These are phyloP conservation scores for Octodon degus DNA, from an alignment of 2,113 vertebrate species.

Conservation along the genomic window DNA sequence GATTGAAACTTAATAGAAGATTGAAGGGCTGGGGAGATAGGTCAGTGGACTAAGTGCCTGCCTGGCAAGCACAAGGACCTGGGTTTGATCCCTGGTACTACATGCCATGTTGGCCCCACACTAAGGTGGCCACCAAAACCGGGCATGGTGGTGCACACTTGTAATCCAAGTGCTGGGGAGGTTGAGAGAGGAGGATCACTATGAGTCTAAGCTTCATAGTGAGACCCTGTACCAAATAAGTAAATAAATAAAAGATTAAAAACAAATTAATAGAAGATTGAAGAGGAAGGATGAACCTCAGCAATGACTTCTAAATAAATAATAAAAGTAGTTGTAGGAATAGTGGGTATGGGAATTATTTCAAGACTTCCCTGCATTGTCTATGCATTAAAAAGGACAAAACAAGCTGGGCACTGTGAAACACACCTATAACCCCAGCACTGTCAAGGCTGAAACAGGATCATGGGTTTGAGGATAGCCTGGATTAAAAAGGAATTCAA, in stretches of 20 bases:
- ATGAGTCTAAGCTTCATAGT: too few relatives aligned
- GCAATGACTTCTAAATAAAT: constrained; percentile 13
- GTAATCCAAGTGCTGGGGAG: too few relatives aligned
- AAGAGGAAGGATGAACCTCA: not conserved
- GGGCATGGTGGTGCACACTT: too few relatives aligned
- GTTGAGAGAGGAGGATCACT: too few relatives aligned
- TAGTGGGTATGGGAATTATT: constrained; percentile 2
- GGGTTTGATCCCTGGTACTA: too few relatives aligned
- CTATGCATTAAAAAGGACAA: not conserved
- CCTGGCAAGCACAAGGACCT: too few relatives aligned
- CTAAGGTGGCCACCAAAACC: too few relatives aligned
- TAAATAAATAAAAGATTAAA: too few relatives aligned
- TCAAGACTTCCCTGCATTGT: constrained; percentile 43
- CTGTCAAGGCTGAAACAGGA: not conserved
- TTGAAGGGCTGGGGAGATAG: not conserved
- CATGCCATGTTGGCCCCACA: too few relatives aligned
- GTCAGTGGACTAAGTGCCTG: too few relatives aligned
- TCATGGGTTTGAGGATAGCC: not conserved
- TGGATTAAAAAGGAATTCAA: not conserved
- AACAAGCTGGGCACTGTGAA: not conserved
- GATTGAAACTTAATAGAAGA: not conserved
- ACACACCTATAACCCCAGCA: not conserved
- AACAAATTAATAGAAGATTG: not conserved
- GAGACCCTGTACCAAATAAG: too few relatives aligned
- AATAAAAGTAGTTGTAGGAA: constrained; percentile 21